A percentile compares a stretch with the other conserved stretches of the same genome.
These are phyloP conservation scores for Bellardia bayeri DNA, from an alignment of 2,888 invertebrate genomes.

Conservation along the genomic window DNA sequence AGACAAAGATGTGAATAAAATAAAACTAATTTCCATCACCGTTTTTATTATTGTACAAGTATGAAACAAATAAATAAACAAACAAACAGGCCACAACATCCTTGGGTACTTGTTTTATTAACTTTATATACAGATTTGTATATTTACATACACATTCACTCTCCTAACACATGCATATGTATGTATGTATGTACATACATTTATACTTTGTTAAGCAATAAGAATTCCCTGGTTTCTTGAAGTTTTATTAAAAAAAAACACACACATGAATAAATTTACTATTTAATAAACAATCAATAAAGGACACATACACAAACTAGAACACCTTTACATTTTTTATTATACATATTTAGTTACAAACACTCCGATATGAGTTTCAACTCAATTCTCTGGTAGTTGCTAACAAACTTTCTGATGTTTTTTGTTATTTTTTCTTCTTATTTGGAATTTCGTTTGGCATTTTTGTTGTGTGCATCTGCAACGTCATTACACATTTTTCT, in stretches of 20 bases:
- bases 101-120: slow-evolving; percentile 15
- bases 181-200: neutral
- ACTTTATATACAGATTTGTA: slow-evolving; percentile 8
- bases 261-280: slow-evolving; percentile 50
- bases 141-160: neutral
- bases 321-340: slow-evolving; percentile 9
- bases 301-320: slow-evolving; percentile 1
- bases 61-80: neutral
- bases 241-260: slow-evolving; percentile 44
- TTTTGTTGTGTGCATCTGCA: slow-evolving; percentile 53
- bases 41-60: slow-evolving; percentile 11
- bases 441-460: slow-evolving; percentile 17
- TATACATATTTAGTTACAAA: slow-evolving; percentile 17
- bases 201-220: neutral
- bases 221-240: slow-evolving; percentile 54
- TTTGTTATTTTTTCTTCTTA: neutral
- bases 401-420: slow-evolving; percentile 31
- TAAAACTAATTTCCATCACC: slow-evolving; percentile 61
- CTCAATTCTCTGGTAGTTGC: slow-evolving; percentile 16
- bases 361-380: slow-evolving; percentile 1
- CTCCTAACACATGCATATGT: neutral
- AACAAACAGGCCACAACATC: neutral
- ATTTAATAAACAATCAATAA: slow-evolving; percentile 43
- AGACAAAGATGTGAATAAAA: slow-evolving; percentile 1
- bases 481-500: slow-evolving; percentile 53